Evolutionary conservation across 2,797 vertebrate genomes (phyloP).

Genomic region (Lagocephalus sceleratus): DNA sequence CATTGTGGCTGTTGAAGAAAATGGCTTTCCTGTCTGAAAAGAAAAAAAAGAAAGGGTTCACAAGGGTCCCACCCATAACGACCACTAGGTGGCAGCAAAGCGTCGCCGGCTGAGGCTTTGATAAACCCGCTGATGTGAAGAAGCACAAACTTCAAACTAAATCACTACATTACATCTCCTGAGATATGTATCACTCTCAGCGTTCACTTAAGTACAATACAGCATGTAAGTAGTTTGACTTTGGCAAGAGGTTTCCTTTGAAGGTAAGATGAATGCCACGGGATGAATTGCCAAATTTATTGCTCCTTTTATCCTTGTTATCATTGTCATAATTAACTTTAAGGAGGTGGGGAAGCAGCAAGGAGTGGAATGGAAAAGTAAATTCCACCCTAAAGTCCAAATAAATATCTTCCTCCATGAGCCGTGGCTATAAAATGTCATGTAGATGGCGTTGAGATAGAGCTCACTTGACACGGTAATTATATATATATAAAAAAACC

Average conservation of each 20-base stretch:
- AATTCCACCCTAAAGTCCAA: conserved; percentile 23
- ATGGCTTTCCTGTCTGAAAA: conserved; percentile 93
- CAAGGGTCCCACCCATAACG: not conserved
- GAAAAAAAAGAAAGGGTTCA: not conserved
- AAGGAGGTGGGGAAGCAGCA: not conserved
- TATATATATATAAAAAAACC: too few species aligned
- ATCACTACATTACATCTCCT: not conserved
- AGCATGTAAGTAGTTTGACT: conserved; percentile 9
- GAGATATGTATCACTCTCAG: conserved; percentile 4
- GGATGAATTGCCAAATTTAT: conserved; percentile 14
- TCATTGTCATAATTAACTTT: conserved; percentile 35
- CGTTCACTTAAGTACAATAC: conserved; percentile 5
- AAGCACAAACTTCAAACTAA: conserved; percentile 1
- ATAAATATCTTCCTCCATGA: not conserved
- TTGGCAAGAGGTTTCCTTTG: conserved; percentile 7
- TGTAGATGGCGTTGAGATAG: conserved; percentile 1
- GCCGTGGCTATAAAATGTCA: conserved; percentile 26
- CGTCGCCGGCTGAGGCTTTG: conserved; percentile 2
- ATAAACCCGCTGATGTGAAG: not conserved
- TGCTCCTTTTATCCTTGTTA: conserved; percentile 13
- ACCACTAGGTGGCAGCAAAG: conserved; percentile 65
- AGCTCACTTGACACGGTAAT: too few species aligned
- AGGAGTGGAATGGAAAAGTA: conserved; percentile 9
- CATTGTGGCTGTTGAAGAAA: conserved; percentile 99
- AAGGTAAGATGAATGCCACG: conserved; percentile 12